Evolutionary conservation across 2,113 vertebrate species (phyloP), one percentile per base, ranked within the genome.

Genomic region (Percina caprodes): DNA sequence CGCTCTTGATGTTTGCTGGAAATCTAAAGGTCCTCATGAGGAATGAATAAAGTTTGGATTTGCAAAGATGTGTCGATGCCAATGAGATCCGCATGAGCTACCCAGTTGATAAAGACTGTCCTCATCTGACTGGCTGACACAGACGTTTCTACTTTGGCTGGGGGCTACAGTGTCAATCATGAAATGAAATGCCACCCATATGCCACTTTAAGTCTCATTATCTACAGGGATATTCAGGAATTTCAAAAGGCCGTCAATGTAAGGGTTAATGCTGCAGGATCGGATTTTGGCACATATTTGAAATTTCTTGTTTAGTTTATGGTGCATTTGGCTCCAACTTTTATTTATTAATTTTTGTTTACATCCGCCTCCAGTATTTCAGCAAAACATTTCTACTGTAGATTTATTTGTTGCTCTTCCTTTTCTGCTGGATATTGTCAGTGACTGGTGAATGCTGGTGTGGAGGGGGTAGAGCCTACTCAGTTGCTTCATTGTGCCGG

Each of bases 11-110:
- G 54, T 83, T 86, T 76, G 74, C 78, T 84, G 63, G 46, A 78
- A 83, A 90, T 86, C 51, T 86, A 88, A 94, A 94, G 93, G 92
- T 93, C 94, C 84, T 83, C 79, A 58, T 73, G 69, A 81, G 80
- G 79, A 91, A 80, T 26, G 72, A 89, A 91, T 88, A 79, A 88
- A 87, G 69, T 77, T 78, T 65, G 85, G 80, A 83, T 85, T 86
- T 80, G 79, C 56, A 54, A 56, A 77, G 86, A 80, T 87, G 78
- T 75, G 82, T 68, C 48, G 42, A 66, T 86, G 80, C 71, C 85
- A 65, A 55, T 71, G 51, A 84, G 79, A 89, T 82, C 61, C 4
- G 63, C 77, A 48, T 73, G 85, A 92, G 73, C 75, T 71, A n/a
- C 18, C 74, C 23, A 16, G 49, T 86, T 58, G 21, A 74, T 74